Conservation (phyloP, 1,140 invertebrate species). For the Plectrocnemia conspersa region DNA sequence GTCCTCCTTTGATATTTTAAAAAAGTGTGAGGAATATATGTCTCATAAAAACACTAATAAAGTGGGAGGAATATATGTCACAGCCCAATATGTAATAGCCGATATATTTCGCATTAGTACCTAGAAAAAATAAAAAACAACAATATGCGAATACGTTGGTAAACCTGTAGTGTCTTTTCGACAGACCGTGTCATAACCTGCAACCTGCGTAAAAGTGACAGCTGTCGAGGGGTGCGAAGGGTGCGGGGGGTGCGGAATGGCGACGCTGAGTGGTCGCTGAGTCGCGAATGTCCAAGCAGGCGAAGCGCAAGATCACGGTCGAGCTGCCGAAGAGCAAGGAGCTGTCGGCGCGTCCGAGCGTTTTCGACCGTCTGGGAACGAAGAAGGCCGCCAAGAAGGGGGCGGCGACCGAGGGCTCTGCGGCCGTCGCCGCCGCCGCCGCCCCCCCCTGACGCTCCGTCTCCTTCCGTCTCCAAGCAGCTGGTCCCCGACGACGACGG, state of each 20-base stretch:
- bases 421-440: neutral
- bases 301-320: conserved; percentile 71
- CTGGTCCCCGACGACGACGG: conserved; percentile 49
- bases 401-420: conserved; percentile 18
- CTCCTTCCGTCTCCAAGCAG: conserved; percentile 69
- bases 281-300: conserved; percentile 78
- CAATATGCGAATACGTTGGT: too few species aligned
- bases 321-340: conserved; percentile 66
- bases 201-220: too few species aligned
- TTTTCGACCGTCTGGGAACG: neutral
- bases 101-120: too few species aligned
- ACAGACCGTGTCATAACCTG: too few species aligned
- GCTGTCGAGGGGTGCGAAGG: neutral
- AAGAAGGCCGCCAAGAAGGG: conserved; percentile 5
- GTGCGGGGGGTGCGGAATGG: conserved; percentile 14
- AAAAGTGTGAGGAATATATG: too few species aligned
- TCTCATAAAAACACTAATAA: too few species aligned
- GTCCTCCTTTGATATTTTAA: too few species aligned
- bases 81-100: too few species aligned
- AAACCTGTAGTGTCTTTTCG: too few species aligned
- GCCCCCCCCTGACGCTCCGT: conserved; percentile 61
- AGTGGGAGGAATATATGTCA: too few species aligned
- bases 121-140: too few species aligned
- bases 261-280: conserved; percentile 37
- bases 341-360: conserved; percentile 46